Evolutionary conservation across 2,113 vertebrate genomes (phyloP), one percentile per base, ranked within the genome.

Genomic region (Typhlomys cinereus): DNA sequence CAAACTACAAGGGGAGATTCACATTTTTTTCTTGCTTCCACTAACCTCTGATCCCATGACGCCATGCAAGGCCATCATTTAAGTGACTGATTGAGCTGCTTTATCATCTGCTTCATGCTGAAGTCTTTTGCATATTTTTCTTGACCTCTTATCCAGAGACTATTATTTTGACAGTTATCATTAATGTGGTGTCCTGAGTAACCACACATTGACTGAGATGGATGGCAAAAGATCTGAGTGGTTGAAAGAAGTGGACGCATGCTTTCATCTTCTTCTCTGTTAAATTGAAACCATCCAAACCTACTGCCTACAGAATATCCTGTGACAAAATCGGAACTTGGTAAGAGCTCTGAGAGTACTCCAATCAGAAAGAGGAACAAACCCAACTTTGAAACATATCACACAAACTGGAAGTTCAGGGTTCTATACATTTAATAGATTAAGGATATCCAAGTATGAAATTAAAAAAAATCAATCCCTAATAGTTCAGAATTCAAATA

Each of bases 1-100:
- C 98, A 98, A 99, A 99, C 98, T 98, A 98, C 98, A 98, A 98
- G 98, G 98, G 98, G 98, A 98, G 98, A 97, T 98, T 97, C 97
- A 96, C 98, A 98, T 98, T 98, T 98, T 98, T 97, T 97, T 98
- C 97, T 98, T 97, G 96, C 97, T 97, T 95, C 97, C 97, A 97
- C 97, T 98, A 98, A 98, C 97, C 98, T 97, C 97, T 98, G 98
- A 98, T 98, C 97, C 97, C 97, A 97, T 96, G 97, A 97, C 92
- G 54, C 97, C 96, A 95, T 97, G 89, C 92, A 46, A 96, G 88
- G 94, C 85, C 88, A 96, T 96, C 91, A 95, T 98, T 97, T 98
- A 98, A 98, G 98, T 97, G 97, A 95, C 96, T 97, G 98, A 98
- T 98, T 98, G 97, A 98, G 97, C 97, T 98, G 97, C 97, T 98